Conservation (phyloP, 2,797 vertebrate species). For the Staurois parvus region DNA sequence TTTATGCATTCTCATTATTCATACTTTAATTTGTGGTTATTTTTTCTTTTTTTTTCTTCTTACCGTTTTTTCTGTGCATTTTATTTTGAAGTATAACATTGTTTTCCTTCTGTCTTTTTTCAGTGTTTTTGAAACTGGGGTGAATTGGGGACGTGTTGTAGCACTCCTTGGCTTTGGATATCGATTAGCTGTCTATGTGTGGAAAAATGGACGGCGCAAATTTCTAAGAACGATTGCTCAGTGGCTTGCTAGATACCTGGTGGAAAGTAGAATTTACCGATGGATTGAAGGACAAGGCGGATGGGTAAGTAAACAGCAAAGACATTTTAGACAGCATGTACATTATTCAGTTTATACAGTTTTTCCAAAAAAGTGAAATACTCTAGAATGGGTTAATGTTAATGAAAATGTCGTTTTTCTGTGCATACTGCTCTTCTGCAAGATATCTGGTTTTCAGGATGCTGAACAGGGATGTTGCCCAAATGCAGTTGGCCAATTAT, state of each 20-base stretch:
- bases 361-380: too few species aligned
- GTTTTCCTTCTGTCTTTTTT: background rate
- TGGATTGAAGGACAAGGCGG: conserved; percentile 83
- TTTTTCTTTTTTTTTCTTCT: background rate
- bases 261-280: conserved; percentile 72
- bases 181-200: conserved; percentile 79
- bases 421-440: too few species aligned
- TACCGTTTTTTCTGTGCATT: background rate
- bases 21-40: too few species aligned
- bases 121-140: conserved; percentile 80
- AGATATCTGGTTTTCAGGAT: too few species aligned
- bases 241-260: conserved; percentile 71
- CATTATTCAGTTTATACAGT: too few species aligned
- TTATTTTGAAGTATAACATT: background rate
- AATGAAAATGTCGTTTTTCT: too few species aligned
- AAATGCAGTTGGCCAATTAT: too few species aligned
- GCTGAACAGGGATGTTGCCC: too few species aligned
- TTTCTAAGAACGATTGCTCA: conserved; percentile 75
- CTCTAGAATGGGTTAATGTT: too few species aligned
- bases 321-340: too few species aligned
- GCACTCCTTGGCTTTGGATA: conserved; percentile 81
- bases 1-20: background rate
- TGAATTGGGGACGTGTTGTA: conserved; percentile 83
- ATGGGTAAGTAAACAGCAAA: conserved; percentile 75
- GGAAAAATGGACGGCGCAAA: conserved; percentile 70